Evolutionary conservation across 2,888 invertebrate genomes (phyloP), one percentile per base, ranked within the genome.

Genomic region (Protodeltote pygarga): DNA sequence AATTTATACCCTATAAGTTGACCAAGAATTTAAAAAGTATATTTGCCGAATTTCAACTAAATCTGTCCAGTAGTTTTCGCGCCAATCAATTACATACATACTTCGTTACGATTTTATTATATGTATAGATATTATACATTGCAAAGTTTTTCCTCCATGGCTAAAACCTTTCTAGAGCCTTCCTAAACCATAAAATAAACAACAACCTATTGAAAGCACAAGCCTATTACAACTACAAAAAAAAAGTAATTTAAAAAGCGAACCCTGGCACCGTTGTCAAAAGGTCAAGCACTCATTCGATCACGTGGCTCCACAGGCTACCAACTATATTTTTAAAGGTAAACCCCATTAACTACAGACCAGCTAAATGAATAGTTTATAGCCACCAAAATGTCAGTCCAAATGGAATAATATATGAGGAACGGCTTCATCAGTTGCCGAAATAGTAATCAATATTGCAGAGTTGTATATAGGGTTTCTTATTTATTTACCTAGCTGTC

Each of bases 391-490:
- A 89, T 89, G 89, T 84, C 89, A 89, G 80, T 14, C 20, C 75
- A 87, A 89, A 89, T 89, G 81, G 89, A 89, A 89, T 89, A 87
- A 77, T 68, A 70, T 75, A 89, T 79, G 76, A 85, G 73, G 13
- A 17, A 69, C 35, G 47, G 27, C 70, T 70, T 62, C 49, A 66
- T 70, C 66, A 66, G 49, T 33, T 51, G 41, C 41, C 57, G 33
- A 59, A 61, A 53, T 34, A 11, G 13, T 41, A 40, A 39, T 64
- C 34, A 46, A 58, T 68, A 49, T 52, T 64, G 41, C 3, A 52
- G 15, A 41, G 14, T 25, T 47, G 29, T 25, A 35, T 68, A 41
- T 27, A n/a, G 14, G 49, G 37, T 42, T 25, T 55, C 35, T 42
- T 38, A 29, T 15, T 33, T 8, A 16, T 14, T 28, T 29, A 20